Base-by-base conservation (phyloP, 2,113 vertebrate species). In the Psilopsiagon aymara region DNA sequence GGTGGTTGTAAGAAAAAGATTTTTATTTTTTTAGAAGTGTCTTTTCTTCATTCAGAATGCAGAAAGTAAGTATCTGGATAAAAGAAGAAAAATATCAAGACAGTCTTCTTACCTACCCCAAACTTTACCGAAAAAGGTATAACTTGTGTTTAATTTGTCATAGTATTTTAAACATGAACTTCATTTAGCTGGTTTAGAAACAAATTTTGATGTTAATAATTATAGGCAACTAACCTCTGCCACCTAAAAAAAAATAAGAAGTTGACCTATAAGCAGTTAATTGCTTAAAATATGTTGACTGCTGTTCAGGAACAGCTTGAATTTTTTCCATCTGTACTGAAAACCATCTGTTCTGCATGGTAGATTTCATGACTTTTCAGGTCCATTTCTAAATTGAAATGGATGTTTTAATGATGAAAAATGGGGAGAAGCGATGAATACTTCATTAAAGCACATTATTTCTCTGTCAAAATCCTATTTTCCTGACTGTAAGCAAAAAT, bases 341-440 rank as follows among this genome's bases (percentile, higher is more conserved):
- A 94, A 96, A 90, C 94, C 95, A 97, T 98, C 95, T 97, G 96
- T 93, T 97, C 71, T 90, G 88, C 95, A 91, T 94, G 96, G 96
- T 52, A 83, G 92, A 96, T 81, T 94, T 92, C 87, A 94, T 93
- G 94, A 94, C 88, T 97, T 96, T 91, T 93, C 92, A 94, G 92
- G 96, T 95, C 94, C 79, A 85, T 94, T 96, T 94, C 93, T 85
- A 88, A 92, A 96, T 73, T 94, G 91, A 91, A 97, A 95, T 96
- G 78, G 91, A 90, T 92, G 91, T 95, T 97, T 96, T 87, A 96
- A 96, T 97, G 92, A 90, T 92, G 92, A 97, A 94, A 95, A 95
- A 94, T 95, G 83, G 88, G 47, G 76, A 74, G 68, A 91, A 90
- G 59, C 3, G 31, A 52, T 93, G 95, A 96, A 91, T 91, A 89